These are phyloP conservation scores for Phoxinus phoxinus DNA, from an alignment of 2,113 vertebrate species.

Conservation along the genomic window DNA sequence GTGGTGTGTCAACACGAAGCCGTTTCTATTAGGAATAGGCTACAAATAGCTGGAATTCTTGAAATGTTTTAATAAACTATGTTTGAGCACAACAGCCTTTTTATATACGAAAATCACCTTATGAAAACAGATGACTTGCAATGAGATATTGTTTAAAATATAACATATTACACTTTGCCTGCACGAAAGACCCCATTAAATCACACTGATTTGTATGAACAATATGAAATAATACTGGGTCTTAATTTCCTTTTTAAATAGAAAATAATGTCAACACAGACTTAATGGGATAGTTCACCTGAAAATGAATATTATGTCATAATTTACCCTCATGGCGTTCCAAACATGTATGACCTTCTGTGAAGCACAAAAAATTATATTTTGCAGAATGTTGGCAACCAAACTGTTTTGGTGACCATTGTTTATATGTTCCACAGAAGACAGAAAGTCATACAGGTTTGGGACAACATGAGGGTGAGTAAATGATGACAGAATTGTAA, in stretches of 20 bases:
- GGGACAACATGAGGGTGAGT: not conserved
- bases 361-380: not conserved
- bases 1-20: not conserved
- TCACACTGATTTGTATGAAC: not conserved
- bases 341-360: not conserved
- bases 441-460: not conserved
- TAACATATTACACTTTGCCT: not conserved
- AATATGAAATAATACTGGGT: no score
- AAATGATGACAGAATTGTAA: not conserved
- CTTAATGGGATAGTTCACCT: not conserved
- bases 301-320: not conserved
- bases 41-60: not conserved
- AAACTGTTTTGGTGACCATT: not conserved
- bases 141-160: not conserved
- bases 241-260: not conserved
- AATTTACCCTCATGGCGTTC: not conserved
- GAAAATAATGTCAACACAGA: not conserved
- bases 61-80: not conserved
- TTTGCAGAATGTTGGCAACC: not conserved
- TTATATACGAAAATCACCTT: not conserved
- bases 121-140: not conserved
- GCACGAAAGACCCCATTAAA: not conserved
- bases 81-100: not conserved
- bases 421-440: not conserved
- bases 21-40: not conserved